These are phyloP conservation scores for Brachionichthys hirsutus DNA, from an alignment of 2,113 vertebrate species.

Conservation along the genomic window DNA sequence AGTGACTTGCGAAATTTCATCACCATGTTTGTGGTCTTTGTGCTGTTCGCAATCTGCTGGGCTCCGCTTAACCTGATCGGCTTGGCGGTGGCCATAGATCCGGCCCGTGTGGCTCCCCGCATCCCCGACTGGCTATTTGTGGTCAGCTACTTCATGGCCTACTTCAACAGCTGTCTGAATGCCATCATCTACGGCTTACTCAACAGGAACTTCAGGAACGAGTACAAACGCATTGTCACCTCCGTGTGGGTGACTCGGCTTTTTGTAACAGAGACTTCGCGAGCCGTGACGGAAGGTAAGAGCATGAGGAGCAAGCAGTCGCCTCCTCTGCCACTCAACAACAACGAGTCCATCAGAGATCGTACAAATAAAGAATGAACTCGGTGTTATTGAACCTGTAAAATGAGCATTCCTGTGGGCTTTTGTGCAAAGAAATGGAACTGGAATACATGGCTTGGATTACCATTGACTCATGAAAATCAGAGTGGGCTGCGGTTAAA, in stretches of 20 bases:
- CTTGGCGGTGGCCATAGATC: slow-evolving; percentile 85
- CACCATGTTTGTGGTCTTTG: slow-evolving; percentile 92
- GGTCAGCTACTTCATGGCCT: slow-evolving; percentile 92
- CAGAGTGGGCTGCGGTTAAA: background rate
- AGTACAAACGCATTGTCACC: slow-evolving; percentile 87
- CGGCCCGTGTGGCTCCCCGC: slow-evolving; percentile 78
- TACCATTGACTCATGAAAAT: no score
- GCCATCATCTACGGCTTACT: slow-evolving; percentile 90
- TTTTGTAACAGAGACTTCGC: slow-evolving; percentile 83
- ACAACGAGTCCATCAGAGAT: slow-evolving; percentile 76
- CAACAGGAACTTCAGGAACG: slow-evolving; percentile 90
- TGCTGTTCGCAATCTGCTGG: slow-evolving; percentile 93
- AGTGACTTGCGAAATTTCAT: slow-evolving; percentile 87
- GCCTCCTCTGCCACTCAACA: slow-evolving; percentile 79
- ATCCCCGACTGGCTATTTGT: slow-evolving; percentile 91
- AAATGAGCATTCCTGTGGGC: slow-evolving; percentile 33
- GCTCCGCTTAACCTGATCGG: slow-evolving; percentile 91
- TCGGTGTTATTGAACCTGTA: slow-evolving; percentile 1
- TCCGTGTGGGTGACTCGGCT: slow-evolving; percentile 83
- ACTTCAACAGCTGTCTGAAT: slow-evolving; percentile 95
- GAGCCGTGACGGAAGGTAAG: slow-evolving; percentile 76
- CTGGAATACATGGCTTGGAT: slow-evolving; percentile 45
- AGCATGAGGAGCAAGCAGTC: slow-evolving; percentile 82
- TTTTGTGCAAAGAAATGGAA: slow-evolving; percentile 35
- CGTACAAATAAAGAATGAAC: slow-evolving; percentile 60